Evolutionary conservation across 2,888 invertebrate genomes (phyloP), one percentile per base, ranked within the genome.

Genomic region (Drosophila putrida): DNA sequence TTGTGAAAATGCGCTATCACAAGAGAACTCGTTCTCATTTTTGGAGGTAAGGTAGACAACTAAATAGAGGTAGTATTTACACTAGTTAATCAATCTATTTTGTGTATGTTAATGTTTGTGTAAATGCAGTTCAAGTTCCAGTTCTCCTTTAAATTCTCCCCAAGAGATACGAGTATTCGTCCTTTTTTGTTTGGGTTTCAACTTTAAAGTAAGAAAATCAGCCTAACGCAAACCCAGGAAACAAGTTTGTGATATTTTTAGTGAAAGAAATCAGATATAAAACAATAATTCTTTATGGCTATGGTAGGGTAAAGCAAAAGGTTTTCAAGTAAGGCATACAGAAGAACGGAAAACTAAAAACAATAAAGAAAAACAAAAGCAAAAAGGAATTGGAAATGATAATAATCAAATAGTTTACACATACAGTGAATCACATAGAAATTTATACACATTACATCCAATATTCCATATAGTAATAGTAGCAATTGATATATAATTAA

Each of bases 391-490:
- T 33, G 8, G 8, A 62, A 57, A 43, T 46, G 49, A 27, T 61
- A 63, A 44, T 55, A 60, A 44, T 27, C 55, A 46, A 61, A 43
- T 74, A 75, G 58, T 80, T 80, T 86, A 87, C 90, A 91, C 89
- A 91, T 90, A 91, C 91, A 91, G 91, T 91, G 91, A 91, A 90
- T 91, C 90, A 91, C 91, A 91, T 90, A 88, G 86, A 91, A 90
- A 87, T 90, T 89, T 90, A 70, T 83, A 91, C 90, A 90, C 90
- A 91, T 82, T 80, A 91, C 91, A 91, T 90, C 91, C 91, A 91
- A 91, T 91, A 91, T 84, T 82, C 72, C 75, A 82, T 88, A 87
- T 85, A 84, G 67, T 83, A 78, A 62, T 74, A 67, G 59, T 78
- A 84, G 83, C 81, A 81, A 86, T 85, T 80, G 74, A 75, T 81